Evolutionary conservation across 2,797 vertebrate genomes (phyloP), one percentile per base, ranked within the genome.

Genomic region (Dipus sagitta): DNA sequence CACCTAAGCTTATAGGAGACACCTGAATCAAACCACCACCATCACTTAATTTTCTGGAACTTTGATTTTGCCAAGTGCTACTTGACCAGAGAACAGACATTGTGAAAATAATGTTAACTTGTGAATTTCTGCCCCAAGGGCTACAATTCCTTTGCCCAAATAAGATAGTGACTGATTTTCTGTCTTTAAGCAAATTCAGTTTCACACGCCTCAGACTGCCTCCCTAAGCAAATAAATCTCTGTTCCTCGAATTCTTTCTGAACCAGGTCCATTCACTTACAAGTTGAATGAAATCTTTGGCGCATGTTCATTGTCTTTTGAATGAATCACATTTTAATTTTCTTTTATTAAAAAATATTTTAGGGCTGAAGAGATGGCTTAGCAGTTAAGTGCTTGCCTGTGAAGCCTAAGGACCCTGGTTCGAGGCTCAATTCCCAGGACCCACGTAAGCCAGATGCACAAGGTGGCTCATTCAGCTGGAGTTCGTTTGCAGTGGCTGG

Each of bases 31-130:
- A 47, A 47, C 47, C 47, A 47, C 47, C 47, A 47, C 47, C 6
- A 76, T 79, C 52, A 70, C 75, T 86, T 87, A 79, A 84, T 90
- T 94, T 62, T 38, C 38, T 34, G 28, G 13, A 14, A 86, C 58
- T 94, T 91, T 71, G 76, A 71, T 77, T 81, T 94, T 80, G 11
- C 12, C 64, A 64, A 65, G 90, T 24, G 79, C 23, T 71, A 58
- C 38, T 80, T 72, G 47, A 67, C 83, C 75, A 84, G 47, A 95
- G n/a, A 94, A 79, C 3, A 86, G 14, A 77, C 65, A 76, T 2
- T 70, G 17, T 81, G 34, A 94, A 84, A 78, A 92, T 83, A 30
- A 92, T 79, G 15, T 47, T 88, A 92, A 80, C 86, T 71, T 92
- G 4, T 7, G 82, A 28, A 77, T 88, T 93, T 93, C 71, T 54